Evolutionary conservation across 2,888 invertebrate species (phyloP).

Genomic region (Polyommatus iphigenia): DNA sequence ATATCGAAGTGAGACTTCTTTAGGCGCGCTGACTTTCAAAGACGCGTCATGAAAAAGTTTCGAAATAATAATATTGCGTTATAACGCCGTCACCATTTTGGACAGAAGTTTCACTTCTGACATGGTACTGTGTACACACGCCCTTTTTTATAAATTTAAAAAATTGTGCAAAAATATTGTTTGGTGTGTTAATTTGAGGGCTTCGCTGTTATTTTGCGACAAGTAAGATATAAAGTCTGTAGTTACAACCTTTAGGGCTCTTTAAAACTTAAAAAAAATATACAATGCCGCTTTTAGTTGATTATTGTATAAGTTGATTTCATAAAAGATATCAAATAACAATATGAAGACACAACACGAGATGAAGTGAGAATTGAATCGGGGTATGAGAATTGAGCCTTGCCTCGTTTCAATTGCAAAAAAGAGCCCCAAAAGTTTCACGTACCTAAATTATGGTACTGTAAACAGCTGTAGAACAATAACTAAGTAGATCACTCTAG

Average conservation of each 20-base stretch:
- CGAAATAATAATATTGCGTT: no score
- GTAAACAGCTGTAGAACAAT: background rate
- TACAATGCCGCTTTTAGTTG: background rate
- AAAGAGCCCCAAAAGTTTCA: background rate
- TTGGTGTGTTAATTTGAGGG: background rate
- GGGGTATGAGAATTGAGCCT: background rate
- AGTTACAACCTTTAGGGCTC: background rate
- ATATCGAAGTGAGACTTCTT: background rate
- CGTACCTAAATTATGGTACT: background rate
- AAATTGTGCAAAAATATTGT: no score
- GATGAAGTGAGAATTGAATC: background rate
- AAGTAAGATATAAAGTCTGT: background rate
- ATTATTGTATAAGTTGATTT: background rate
- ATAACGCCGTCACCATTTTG: no score
- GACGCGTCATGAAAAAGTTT: background rate
- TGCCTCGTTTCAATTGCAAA: background rate
- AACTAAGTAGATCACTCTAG: background rate
- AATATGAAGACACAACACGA: no score
- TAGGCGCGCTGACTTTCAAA: background rate
- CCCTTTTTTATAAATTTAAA: no score
- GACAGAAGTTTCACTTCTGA: no score
- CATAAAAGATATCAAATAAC: no score
- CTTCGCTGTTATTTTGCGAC: constrained; percentile 15
- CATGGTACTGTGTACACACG: no score
- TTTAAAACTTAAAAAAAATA: background rate